phyloP scores from a whole-genome alignment of 2,888 invertebrate genomes.

The Camptogramma bilineatum region DNA sequence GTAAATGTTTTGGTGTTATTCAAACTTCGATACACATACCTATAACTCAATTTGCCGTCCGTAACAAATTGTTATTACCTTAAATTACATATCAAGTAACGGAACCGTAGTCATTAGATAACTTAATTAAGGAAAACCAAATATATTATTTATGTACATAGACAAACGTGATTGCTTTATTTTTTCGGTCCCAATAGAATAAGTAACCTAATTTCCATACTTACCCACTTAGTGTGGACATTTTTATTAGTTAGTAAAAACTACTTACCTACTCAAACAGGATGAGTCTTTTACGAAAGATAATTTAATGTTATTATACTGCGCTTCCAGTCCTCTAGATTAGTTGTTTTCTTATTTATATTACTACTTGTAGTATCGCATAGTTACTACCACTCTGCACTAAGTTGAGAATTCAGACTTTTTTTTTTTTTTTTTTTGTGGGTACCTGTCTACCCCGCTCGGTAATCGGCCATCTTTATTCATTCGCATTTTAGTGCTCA shows the following conservation, averaged over 20 bases:
- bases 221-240: constrained; percentile 26
- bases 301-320: no score
- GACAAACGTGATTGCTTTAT: constrained; percentile 52
- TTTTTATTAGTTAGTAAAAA: background rate
- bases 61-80: constrained; percentile 41
- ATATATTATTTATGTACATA: constrained; percentile 54
- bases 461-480: no score
- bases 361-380: no score
- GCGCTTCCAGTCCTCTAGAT: no score
- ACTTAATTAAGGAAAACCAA: constrained; percentile 46
- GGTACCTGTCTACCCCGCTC: no score
- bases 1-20: constrained; percentile 3
- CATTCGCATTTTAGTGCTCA: no score
- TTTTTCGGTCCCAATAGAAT: constrained; percentile 43
- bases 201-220: constrained; percentile 33
- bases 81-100: constrained; percentile 42
- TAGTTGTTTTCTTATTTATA: no score
- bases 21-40: background rate
- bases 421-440: no score
- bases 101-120: constrained; percentile 40
- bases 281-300: background rate
- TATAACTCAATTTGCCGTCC: constrained; percentile 34
- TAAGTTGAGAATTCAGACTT: no score
- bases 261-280: background rate
- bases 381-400: no score